Evolutionary conservation across 1,140 invertebrate species (phyloP).

Genomic region (Asobara japonica): DNA sequence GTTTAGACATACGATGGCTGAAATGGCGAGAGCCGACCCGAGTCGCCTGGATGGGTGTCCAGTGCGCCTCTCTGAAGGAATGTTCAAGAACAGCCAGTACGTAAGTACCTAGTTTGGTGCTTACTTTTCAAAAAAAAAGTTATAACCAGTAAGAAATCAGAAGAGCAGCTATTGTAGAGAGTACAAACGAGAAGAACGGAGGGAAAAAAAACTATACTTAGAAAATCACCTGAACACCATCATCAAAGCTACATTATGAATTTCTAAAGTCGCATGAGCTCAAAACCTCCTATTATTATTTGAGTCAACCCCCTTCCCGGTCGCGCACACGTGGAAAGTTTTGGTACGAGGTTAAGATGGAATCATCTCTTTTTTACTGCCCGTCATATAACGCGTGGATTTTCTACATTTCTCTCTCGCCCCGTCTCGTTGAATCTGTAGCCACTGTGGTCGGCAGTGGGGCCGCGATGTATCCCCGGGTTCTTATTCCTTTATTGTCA

Average conservation of each 20-base stretch:
- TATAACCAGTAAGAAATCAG: no score
- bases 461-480: slow-evolving; percentile 41
- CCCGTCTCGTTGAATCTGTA: background rate
- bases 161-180: no score
- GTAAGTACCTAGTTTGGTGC: no score
- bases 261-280: background rate
- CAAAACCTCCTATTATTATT: background rate
- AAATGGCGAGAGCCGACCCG: no score
- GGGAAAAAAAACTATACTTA: no score
- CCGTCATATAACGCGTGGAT: slow-evolving; percentile 17
- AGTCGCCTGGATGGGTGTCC: no score
- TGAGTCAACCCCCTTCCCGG: background rate
- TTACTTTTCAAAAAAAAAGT: no score
- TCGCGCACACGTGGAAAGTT: background rate
- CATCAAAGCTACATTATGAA: background rate
- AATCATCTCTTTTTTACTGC: slow-evolving; percentile 21
- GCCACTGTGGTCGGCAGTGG: background rate
- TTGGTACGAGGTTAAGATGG: slow-evolving; percentile 15
- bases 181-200: no score
- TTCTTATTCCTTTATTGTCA: slow-evolving; percentile 48
- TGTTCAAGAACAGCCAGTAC: no score
- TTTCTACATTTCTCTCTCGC: background rate
- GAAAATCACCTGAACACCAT: background rate
- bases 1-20: no score
- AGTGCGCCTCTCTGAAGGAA: no score